Evolutionary conservation across 2,888 invertebrate genomes (phyloP).

Genomic region (Priocnemis perturbator): DNA sequence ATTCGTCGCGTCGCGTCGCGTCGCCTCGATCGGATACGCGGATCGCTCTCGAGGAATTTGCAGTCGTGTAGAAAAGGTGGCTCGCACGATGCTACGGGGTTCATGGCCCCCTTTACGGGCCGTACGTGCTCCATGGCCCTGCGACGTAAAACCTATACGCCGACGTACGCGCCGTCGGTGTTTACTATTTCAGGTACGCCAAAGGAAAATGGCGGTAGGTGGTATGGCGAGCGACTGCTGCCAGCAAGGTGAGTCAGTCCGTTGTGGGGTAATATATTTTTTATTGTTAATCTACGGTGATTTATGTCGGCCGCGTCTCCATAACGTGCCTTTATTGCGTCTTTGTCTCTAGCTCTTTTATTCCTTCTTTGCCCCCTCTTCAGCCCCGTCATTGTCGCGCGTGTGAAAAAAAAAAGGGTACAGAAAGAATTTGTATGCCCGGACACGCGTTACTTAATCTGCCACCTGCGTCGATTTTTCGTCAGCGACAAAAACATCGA

Average conservation of each 20-base stretch:
- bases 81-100: constrained; percentile 35
- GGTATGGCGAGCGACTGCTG: constrained; percentile 20
- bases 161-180: constrained; percentile 35
- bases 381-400: constrained; percentile 18
- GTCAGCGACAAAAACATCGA: background rate
- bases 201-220: constrained; percentile 39
- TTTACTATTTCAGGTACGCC: constrained; percentile 53
- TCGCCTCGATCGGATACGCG: no score
- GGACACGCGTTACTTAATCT: constrained; percentile 29
- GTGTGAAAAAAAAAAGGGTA: constrained; percentile 12
- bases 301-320: constrained; percentile 55
- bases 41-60: constrained; percentile 32
- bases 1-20: no score
- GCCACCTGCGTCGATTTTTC: constrained; percentile 16
- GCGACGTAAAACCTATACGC: constrained; percentile 44
- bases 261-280: constrained; percentile 57
- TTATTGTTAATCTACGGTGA: constrained; percentile 63
- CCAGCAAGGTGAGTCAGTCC: constrained; percentile 41
- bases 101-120: constrained; percentile 54
- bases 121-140: constrained; percentile 50
- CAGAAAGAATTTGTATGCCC: constrained; percentile 37
- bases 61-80: constrained; percentile 40
- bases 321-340: constrained; percentile 44
- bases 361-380: background rate
- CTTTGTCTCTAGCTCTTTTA: constrained; percentile 18